Base-by-base conservation (phyloP, 1,140 invertebrate species). In the Bombus soroeensis region DNA sequence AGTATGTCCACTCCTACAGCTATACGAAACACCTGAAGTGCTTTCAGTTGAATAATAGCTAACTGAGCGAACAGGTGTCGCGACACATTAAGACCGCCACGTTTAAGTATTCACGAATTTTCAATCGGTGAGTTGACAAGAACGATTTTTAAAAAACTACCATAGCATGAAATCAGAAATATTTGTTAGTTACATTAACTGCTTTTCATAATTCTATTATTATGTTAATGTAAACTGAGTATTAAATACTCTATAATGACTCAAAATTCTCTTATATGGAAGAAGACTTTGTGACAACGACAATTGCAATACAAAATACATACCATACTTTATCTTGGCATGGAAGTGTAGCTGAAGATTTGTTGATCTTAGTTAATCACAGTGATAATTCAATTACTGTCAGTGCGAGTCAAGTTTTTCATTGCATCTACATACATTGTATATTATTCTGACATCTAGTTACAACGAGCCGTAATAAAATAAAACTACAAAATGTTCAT, bases 301-400 rank as follows among this genome's bases (percentile, higher is more conserved):
- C 8, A 18, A 32, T 53, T 53, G 28, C 22, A 57, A 28, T 13
- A 25, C 18, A n/a, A 62, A 62, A 28, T n/a, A n/a, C 28, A 28
- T 59, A 4, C 3, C 12, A 62, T 32, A 73, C 12, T 81, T 43
- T 74, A 74, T 62, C 53, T 59, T 59, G n/a, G 8, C 2, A 43
- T 10, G 39, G n/a, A 22, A 41, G 10, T 34, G 22, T 43, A 37
- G 5, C 15, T 66, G 6, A 47, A 59, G 37, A n/a, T 37, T 8
- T 37, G 41, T 83, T 53, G 39, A 32, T 83, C 76, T 57, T 62
- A 68, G 2, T 37, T 75, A 37, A 47, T 47, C 8, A 0, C 28
- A 22, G 43, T 76, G 41, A 32, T 53, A 76, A 76, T 83, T 76
- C 34, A 68, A 83, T 53, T 66, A 68, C 71, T 47, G 73, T 25